Percentiles rank a stretch among this genome's conserved stretches.
Conservation (phyloP, 2,113 vertebrate genomes). For the Cercopithecus mona region DNA sequence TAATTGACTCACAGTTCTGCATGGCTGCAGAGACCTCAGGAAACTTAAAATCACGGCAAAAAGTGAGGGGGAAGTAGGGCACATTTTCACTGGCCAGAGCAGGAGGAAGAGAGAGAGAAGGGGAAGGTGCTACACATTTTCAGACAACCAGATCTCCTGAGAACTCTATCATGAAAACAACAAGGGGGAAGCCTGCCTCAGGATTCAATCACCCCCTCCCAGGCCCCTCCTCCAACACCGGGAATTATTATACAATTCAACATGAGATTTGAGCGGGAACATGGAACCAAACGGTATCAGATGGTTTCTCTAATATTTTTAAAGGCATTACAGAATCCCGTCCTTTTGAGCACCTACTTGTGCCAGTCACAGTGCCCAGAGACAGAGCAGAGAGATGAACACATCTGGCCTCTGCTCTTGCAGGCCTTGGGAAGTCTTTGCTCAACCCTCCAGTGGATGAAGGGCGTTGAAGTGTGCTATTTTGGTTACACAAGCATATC, state of each 20-base stretch:
- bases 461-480: rapidly evolving
- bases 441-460: rapidly evolving
- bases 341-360: background rate
- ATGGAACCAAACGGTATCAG: background rate
- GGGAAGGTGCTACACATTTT: too few relatives aligned
- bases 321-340: background rate
- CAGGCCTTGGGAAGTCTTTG: background rate
- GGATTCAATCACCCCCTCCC: too few relatives aligned
- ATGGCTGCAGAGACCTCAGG: too few relatives aligned
- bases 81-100: too few relatives aligned
- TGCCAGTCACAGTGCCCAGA: rapidly evolving
- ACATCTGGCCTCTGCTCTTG: rapidly evolving
- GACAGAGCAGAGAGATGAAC: rapidly evolving
- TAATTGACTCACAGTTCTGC: too few relatives aligned
- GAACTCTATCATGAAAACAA: background rate
- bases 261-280: too few relatives aligned
- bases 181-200: background rate
- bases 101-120: too few relatives aligned
- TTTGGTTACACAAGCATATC: background rate
- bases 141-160: too few relatives aligned
- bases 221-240: too few relatives aligned
- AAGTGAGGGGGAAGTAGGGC: too few relatives aligned
- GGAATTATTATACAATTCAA: too few relatives aligned
- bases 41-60: too few relatives aligned
- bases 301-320: background rate